A percentile compares a stretch with the other conserved stretches of the same genome.
Conservation (phyloP, 2,888 invertebrate species). For the Pachliopta kotzebuea region DNA sequence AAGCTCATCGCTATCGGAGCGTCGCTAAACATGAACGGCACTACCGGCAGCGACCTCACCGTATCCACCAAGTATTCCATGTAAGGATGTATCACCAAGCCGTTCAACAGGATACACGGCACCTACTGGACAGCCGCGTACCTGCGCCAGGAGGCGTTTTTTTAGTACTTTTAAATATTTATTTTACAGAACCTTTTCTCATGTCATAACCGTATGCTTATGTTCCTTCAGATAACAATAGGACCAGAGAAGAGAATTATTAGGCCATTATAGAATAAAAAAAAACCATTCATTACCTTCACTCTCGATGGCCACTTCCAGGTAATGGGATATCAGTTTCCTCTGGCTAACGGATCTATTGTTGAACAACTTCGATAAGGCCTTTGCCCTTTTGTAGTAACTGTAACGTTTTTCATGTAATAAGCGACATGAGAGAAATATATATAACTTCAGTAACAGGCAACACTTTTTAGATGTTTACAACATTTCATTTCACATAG, state of each 20-base stretch:
- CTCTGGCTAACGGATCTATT: slow-evolving; percentile 44
- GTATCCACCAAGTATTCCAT: slow-evolving; percentile 50
- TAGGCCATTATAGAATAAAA: not conserved
- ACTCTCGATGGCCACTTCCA: slow-evolving; percentile 54
- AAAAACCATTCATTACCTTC: slow-evolving; percentile 42
- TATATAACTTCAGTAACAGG: not conserved
- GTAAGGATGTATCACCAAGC: slow-evolving; percentile 41
- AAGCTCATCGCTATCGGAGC: slow-evolving; percentile 50
- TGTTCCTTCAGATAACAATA: no score
- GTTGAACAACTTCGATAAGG: slow-evolving; percentile 50
- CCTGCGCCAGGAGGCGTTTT: slow-evolving; percentile 34
- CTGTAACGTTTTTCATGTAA: slow-evolving; percentile 38
- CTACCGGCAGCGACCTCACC: slow-evolving; percentile 42
- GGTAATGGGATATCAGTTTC: slow-evolving; percentile 50
- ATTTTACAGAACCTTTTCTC: no score
- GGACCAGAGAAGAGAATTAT: no score
- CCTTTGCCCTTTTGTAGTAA: slow-evolving; percentile 49
- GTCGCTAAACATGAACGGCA: slow-evolving; percentile 45
- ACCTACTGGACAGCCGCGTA: slow-evolving; percentile 51
- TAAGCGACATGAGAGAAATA: no score
- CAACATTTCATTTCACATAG: not conserved
- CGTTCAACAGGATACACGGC: slow-evolving; percentile 55
- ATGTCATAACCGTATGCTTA: no score
- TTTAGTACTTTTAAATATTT: no score
- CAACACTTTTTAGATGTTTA: not conserved